These are phyloP conservation scores for Peromyscus attwateri DNA, from an alignment of 2,797 vertebrate species.

Conservation along the genomic window DNA sequence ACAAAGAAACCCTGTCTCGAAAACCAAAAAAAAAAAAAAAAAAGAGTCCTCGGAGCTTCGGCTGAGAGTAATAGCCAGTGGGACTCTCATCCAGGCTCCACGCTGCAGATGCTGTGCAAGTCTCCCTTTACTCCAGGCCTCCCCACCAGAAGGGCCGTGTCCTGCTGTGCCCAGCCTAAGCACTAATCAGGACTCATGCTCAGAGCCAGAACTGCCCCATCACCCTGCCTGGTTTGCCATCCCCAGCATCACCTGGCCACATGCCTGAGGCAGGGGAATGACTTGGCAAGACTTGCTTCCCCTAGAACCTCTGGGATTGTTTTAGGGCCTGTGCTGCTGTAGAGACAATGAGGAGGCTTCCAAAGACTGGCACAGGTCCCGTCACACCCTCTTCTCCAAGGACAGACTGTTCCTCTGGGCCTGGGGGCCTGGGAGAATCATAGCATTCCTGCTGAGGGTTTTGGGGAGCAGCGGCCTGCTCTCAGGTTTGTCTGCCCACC, in stretches of 20 bases:
- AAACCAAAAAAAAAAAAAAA: no score
- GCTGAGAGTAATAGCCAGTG: neutral
- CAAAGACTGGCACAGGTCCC: neutral
- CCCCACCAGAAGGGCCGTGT: neutral
- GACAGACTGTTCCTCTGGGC: neutral
- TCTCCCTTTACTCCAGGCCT: neutral
- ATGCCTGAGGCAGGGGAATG: neutral
- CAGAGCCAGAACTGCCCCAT: neutral
- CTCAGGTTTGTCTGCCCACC: neutral
- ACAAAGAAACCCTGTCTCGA: no score
- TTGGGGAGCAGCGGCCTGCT: neutral
- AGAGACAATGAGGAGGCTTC: neutral
- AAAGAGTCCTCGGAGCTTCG: neutral
- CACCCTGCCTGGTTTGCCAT: neutral
- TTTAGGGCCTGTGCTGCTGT: neutral
- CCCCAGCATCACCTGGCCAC: neutral
- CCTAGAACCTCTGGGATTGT: neutral
- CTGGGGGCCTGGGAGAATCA: neutral
- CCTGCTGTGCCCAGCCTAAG: neutral
- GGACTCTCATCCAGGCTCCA: neutral
- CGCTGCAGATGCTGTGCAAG: neutral
- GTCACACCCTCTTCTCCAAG: neutral
- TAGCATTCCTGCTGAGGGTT: neutral
- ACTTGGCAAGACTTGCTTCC: constrained; percentile 4
- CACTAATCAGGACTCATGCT: neutral